Evolutionary conservation across 2,888 invertebrate species (phyloP), one percentile per base, ranked within the genome.

Genomic region (Macropis europaea): DNA sequence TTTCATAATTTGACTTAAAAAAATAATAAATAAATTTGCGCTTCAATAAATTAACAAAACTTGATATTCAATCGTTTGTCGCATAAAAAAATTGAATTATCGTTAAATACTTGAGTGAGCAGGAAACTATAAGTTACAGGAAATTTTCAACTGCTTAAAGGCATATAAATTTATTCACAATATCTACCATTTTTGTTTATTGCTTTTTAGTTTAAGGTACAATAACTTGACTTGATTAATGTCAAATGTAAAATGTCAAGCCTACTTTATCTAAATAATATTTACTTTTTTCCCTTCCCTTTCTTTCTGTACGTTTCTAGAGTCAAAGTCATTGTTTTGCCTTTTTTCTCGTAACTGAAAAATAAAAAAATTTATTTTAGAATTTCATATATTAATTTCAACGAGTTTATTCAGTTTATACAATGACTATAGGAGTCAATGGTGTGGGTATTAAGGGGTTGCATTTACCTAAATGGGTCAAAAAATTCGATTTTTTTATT

Each of bases 341-440:
- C 30, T 36, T 22, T 38, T 32, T 9, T 15, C 15, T 36, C n/a
- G 24, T 26, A 53, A 72, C 15, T 47, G 63, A 76, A 38, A 68
- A 68, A 48, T 73, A 47, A 57, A 70, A 70, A 70, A 59, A 59
- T 59, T 70, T 66, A 47, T 45, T 74, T 76, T 61, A 50, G 54
- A 76, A 67, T 76, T 53, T 73, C 66, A 62, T 61, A 59, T 67
- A 57, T 78, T 77, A 79, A 66, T 34, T 66, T 76, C 66, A 73
- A 73, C 73, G 62, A 76, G 57, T 75, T 73, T 79, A 75, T 63
- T 73, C 69, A 56, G 32, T 73, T 76, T 80, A 76, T 77, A 79
- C 66, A 77, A 62, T 68, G 66, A 79, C 69, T 77, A 68, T 76
- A 70, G 22, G 56, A 50, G 73, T 77, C 77, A 79, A 50, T 62